Evolutionary conservation across 2,797 vertebrate genomes (phyloP).

Genomic region (Hydrophis major): DNA sequence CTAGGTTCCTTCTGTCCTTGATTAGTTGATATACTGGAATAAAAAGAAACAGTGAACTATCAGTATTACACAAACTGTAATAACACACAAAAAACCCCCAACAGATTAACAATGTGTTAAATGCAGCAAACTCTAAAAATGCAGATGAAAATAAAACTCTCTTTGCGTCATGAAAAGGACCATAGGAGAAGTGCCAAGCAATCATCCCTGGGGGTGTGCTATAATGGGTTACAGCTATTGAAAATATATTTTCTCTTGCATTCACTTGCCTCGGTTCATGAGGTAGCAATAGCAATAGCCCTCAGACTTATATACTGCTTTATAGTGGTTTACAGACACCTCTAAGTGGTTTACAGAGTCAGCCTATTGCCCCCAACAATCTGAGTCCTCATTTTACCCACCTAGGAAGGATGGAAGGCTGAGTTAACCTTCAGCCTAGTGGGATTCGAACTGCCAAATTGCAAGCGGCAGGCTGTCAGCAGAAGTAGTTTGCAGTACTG

Average conservation of each 20-base stretch:
- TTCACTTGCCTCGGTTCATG: background rate
- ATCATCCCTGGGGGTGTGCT: background rate
- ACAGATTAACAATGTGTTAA: background rate
- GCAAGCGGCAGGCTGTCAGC: no score
- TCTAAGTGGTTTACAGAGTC: no score
- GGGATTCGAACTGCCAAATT: no score
- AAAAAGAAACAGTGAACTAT: background rate
- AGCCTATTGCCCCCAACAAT: no score
- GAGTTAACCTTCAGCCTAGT: no score
- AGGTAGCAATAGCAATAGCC: background rate
- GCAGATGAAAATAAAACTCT: background rate
- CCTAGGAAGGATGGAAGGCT: no score
- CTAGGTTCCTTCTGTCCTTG: background rate
- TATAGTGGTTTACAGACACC: no score
- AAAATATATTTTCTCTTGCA: background rate
- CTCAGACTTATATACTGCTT: no score
- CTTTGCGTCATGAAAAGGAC: background rate
- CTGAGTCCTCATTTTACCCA: no score
- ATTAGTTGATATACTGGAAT: background rate
- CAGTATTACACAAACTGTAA: background rate
- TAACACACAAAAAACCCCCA: background rate
- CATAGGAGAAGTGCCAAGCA: background rate
- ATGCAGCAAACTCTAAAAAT: background rate
- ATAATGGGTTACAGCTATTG: background rate
- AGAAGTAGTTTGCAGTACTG: no score